Percentiles rank a stretch among this genome's conserved stretches.
Evolutionary conservation across 2,113 vertebrate species (phyloP).

Genomic region (Tetraodon nigroviridis): DNA sequence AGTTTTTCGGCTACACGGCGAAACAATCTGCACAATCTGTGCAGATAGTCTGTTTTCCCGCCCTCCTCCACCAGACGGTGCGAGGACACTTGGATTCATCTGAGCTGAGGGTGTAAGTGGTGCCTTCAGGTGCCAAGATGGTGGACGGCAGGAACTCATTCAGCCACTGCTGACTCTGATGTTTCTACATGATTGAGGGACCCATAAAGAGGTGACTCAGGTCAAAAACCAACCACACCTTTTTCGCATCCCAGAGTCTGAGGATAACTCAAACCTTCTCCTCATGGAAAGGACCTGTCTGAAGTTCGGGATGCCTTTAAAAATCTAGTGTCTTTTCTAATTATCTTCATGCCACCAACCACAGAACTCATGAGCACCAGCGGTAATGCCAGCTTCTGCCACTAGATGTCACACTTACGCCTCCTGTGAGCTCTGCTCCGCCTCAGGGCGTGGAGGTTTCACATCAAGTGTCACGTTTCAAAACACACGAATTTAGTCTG

Average conservation of each 20-base stretch:
- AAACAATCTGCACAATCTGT: slow-evolving; percentile 62
- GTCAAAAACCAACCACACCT: too few relatives aligned
- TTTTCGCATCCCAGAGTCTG: background rate
- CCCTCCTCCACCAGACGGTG: slow-evolving; percentile 36
- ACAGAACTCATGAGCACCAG: background rate
- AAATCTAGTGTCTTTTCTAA: slow-evolving; percentile 6
- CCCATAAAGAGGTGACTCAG: too few relatives aligned
- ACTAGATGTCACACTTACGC: slow-evolving; percentile 68
- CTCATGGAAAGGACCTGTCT: background rate
- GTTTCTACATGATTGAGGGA: too few relatives aligned
- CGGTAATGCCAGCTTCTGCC: background rate
- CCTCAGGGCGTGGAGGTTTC: background rate
- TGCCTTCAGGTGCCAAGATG: slow-evolving; percentile 41
- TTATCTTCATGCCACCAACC: background rate
- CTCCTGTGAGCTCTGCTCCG: slow-evolving; percentile 12
- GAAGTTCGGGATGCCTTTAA: background rate
- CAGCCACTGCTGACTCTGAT: slow-evolving; percentile 30
- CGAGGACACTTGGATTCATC: slow-evolving; percentile 53
- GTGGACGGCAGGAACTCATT: slow-evolving; percentile 24
- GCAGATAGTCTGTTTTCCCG: slow-evolving; percentile 48
- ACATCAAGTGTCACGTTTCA: slow-evolving; percentile 20
- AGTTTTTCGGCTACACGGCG: slow-evolving; percentile 67
- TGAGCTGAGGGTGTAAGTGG: slow-evolving; percentile 38
- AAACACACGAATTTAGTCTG: slow-evolving; percentile 54
- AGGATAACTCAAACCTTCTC: slow-evolving; percentile 15